Percentiles rank a stretch among this genome's conserved stretches.
Conservation (phyloP, 2,797 vertebrate species). For the Florisuga fusca region DNA sequence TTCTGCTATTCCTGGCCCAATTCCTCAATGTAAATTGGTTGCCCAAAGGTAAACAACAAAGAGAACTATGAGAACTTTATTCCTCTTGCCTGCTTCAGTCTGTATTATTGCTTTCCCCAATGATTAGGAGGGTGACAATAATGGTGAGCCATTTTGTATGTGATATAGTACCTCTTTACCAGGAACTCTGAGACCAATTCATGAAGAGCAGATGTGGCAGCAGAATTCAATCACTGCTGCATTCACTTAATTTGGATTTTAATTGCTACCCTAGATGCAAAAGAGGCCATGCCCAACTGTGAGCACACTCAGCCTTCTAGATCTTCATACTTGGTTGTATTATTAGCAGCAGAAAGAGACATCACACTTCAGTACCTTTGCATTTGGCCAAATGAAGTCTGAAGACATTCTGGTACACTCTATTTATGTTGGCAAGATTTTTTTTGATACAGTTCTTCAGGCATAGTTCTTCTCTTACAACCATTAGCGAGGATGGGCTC, state of each 20-base stretch:
- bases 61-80: not conserved
- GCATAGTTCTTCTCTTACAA: not conserved
- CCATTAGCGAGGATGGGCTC: not conserved
- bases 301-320: not conserved
- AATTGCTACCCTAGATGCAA: not conserved
- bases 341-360: not conserved
- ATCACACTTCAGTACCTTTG: conserved; percentile 16
- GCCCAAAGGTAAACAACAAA: not conserved
- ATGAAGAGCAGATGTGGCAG: not conserved
- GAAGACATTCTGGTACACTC: not conserved
- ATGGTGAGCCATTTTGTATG: not conserved
- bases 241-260: not conserved
- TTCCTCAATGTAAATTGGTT: conserved; percentile 1
- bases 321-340: not conserved
- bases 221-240: not conserved
- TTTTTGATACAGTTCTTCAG: conserved; percentile 35
- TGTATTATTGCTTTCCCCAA: not conserved
- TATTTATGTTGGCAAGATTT: not conserved
- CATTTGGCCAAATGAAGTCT: conserved; percentile 8
- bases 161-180: not conserved
- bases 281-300: not conserved
- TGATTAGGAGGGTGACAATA: not conserved
- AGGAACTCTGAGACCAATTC: not conserved
- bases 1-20: not conserved
- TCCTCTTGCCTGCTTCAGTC: not conserved